Evolutionary conservation across 1,140 invertebrate species (phyloP), one percentile per base, ranked within the genome.

Genomic region (Caenorhabditis briggsae): DNA sequence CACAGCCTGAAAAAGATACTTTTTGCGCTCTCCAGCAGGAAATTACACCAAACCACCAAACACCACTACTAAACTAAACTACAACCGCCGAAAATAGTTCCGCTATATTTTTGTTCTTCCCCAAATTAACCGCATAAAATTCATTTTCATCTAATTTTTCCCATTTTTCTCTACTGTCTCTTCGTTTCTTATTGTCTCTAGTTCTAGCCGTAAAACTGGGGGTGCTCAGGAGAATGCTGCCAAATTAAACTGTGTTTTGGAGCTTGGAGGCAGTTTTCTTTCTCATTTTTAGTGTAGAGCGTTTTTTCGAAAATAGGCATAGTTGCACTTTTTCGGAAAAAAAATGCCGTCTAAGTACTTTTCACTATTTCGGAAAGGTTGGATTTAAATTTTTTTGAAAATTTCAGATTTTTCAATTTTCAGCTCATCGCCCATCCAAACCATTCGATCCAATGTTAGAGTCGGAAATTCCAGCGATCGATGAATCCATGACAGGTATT

Each of bases 201-300:
- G 50, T 12, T 53, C 2, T 9, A n/a, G 46, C 46, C 43, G 70
- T 78, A 50, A 78, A 78, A 78, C 65, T 16, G 46, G 70, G 64
- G 64, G 70, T 48, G 70, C 70, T 78, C 70, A 78, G 70, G 70
- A 78, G 33, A 20, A n/a, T 12, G 12, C 3, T 6, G 20, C 53
- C 46, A 78, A 78, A 78, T 78, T 78, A 78, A 78, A 78, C 48
- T 78, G 70, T 78, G 70, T 50, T 78, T 50, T 78, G 70, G 46
- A n/a, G 12, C 33, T 6, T 8, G n/a, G 59, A 25, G 59, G 20
- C n/a, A n/a, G 18, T n/a, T 46, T 46, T 23, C n/a, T 46, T 41
- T 41, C 14, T 78, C 33, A 48, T n/a, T 43, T 11, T 23, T 23
- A n/a, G 12, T 14, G 2, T n/a, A 41, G 23, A 46, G 9, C 33